Evolutionary conservation across 2,113 vertebrate species (phyloP), one percentile per base, ranked within the genome.

Genomic region (Hoplias malabaricus): DNA sequence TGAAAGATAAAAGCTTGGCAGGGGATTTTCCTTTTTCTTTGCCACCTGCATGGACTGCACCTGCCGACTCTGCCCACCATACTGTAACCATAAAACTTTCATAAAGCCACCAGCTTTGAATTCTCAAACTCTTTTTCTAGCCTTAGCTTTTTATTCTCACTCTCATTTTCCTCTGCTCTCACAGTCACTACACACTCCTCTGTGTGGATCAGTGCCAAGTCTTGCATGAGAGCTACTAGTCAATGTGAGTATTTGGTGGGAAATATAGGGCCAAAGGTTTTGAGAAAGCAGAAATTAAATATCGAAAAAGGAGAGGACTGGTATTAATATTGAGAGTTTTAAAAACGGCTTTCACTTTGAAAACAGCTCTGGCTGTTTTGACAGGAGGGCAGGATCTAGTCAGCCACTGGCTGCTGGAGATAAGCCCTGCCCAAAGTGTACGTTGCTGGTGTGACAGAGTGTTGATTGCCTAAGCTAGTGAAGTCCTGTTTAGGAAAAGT

Each of bases 1-100:
- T 67, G 71, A 76, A 78, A 79, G 67, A 54, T 74, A 75, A 40
- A 53, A 61, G 50, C 53, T 82, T 82, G 81, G 81, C 77, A 82
- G 50, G 16, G n/a, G 16, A 14, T 50, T 76, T 48, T 66, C 25
- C 40, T 62, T 62, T 62, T 34, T 63, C 40, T 61, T n/a, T 79
- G 72, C 81, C 81, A 82, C 81, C 81, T 82, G 81, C 56, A 62
- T 72, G n/a, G 43, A 43, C 50, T 59, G 10, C 31, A 46, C 61
- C 81, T 82, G 81, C 81, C 48, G 66, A 69, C 46, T 73, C 63
- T 31, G 7, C 16, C 54, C 71, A 66, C 67, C 69, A 63, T 38
- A 61, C 54, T 74, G 69, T 53, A 25, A 33, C 70, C 65, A 77
- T 80, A 40, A 73, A 68, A 69, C 34, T 62, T 78, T 46, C 59